phyloP scores from a whole-genome alignment of 1,140 invertebrate species.

The Tribolium castaneum region DNA sequence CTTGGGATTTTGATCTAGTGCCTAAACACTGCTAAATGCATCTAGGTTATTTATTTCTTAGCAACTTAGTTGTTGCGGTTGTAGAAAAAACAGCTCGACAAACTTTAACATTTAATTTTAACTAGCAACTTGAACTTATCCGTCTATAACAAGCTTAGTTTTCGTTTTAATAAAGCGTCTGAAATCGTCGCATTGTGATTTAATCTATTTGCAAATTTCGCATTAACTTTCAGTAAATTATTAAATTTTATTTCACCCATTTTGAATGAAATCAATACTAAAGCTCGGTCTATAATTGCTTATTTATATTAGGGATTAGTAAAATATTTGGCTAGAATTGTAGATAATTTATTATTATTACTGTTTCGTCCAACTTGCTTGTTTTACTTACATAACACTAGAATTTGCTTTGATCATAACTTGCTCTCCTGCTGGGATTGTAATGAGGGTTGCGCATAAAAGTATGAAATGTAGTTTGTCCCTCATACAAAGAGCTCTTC shows the following conservation, averaged over 20 bases:
- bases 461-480: background rate
- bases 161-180: conserved; percentile 14
- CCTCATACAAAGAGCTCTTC: background rate
- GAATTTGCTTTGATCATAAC: background rate
- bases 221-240: conserved; percentile 4
- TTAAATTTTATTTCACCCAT: background rate
- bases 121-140: background rate
- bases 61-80: too few species aligned
- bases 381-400: background rate
- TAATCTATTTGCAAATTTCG: conserved; percentile 25
- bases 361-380: background rate
- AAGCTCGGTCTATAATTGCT: background rate
- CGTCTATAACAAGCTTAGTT: background rate
- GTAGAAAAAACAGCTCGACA: background rate
- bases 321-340: background rate
- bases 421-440: background rate
- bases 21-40: background rate
- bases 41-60: conserved; percentile 17
- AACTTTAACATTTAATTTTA: conserved; percentile 21
- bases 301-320: background rate
- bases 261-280: background rate
- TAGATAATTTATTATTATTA: background rate
- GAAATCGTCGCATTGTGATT: background rate
- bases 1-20: background rate
- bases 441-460: background rate